A percentile compares a stretch with the other conserved stretches of the same genome.
Evolutionary conservation across 2,113 vertebrate species (phyloP).

Genomic region (Rhinogobius similis): DNA sequence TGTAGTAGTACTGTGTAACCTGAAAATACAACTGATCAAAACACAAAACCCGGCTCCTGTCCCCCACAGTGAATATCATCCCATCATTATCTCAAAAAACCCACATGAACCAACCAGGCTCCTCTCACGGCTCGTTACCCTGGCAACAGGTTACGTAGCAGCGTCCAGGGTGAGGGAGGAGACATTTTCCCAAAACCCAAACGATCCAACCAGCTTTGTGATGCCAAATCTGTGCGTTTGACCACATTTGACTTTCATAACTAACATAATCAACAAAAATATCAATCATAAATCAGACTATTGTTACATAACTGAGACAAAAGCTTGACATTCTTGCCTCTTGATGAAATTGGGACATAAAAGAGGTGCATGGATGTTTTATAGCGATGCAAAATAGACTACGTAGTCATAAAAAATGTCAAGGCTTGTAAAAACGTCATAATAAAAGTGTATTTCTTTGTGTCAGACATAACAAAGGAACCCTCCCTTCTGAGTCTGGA

Average conservation of each 20-base stretch:
- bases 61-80: too few species aligned
- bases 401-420: too few species aligned
- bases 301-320: constrained; percentile 26
- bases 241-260: neutral
- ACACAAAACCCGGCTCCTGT: too few species aligned
- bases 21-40: too few species aligned
- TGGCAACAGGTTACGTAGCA: constrained; percentile 68
- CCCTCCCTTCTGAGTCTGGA: constrained; percentile 5
- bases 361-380: too few species aligned
- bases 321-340: neutral
- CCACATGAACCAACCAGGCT: constrained; percentile 15
- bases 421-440: neutral
- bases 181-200: constrained; percentile 25
- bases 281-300: constrained; percentile 21
- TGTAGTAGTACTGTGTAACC: too few species aligned
- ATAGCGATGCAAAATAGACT: too few species aligned
- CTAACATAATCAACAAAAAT: neutral
- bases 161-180: constrained; percentile 38
- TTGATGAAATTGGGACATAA: constrained; percentile 9
- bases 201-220: neutral
- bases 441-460: constrained; percentile 27
- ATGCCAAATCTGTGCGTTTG: neutral
- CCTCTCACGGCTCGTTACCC: constrained; percentile 55
- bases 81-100: neutral
- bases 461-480: constrained; percentile 62